A percentile compares a stretch with the other conserved stretches of the same genome.
These are phyloP conservation scores for Urophycis tenuis DNA, from an alignment of 2,797 vertebrate species.

Conservation along the genomic window DNA sequence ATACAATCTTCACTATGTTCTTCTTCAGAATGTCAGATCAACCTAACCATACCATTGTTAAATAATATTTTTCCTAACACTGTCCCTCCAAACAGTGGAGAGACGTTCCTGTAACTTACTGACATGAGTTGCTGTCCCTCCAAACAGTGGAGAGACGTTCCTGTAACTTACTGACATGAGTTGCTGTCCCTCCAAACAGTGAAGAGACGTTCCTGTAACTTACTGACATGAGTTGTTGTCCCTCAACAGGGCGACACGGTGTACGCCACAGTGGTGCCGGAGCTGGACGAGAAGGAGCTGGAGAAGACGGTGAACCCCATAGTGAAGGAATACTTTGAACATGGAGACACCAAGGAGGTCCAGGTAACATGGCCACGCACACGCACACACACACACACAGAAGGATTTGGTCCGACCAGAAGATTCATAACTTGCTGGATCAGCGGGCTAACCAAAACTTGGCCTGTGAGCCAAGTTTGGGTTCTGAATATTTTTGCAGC, in stretches of 20 bases:
- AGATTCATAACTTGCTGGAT: background rate
- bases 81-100: no score
- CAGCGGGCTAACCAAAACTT: slow-evolving; percentile 42
- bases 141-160: no score
- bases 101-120: no score
- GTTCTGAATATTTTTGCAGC: slow-evolving; percentile 26
- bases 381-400: background rate
- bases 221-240: no score
- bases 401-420: background rate
- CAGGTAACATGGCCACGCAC: slow-evolving; percentile 59
- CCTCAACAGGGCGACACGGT: slow-evolving; percentile 81
- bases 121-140: no score
- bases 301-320: slow-evolving; percentile 83
- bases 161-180: no score
- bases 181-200: background rate
- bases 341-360: slow-evolving; percentile 83
- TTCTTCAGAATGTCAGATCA: no score
- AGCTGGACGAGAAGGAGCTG: slow-evolving; percentile 76
- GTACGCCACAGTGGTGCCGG: slow-evolving; percentile 79
- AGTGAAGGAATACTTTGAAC: slow-evolving; percentile 84
- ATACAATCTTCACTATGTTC: no score
- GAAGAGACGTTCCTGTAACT: no score
- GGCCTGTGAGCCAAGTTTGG: background rate
- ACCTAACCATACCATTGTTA: no score
- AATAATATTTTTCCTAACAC: no score